Evolutionary conservation across 2,113 vertebrate species (phyloP), one percentile per base, ranked within the genome.

Genomic region (Chaenogobius annularis): DNA sequence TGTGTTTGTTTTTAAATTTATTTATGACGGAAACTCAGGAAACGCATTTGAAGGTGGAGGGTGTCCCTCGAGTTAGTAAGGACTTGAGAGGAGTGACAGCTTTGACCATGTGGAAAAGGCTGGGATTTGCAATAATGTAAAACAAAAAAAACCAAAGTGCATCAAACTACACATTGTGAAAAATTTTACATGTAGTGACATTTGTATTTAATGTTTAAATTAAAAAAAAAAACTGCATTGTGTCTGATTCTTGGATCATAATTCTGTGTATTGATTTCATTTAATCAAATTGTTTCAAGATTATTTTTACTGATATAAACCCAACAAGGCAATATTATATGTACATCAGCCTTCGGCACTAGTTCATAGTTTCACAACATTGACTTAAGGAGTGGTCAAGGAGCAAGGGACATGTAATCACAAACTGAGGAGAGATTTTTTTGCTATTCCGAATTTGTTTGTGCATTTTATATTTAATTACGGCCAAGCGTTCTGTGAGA

Each of bases 11-110:
- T 50, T 91, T 75, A 66, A 72, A 75, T 76, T 3, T 76, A 83
- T 87, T 86, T 87, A 85, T 86, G 63, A 68, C 70, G 31, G n/a
- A 71, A 80, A 68, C 78, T 87, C 69, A 55, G 67, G 79, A 44
- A 59, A 71, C 23, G 77, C 9, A 35, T 59, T 70, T 75, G 68
- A 68, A 74, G 67, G 70, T 81, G 73, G 43, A 70, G 56, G 77
- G 75, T 68, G 26, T 67, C 66, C 52, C 68, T 68, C n/a, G 19
- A 31, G 31, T 40, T 20, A 22, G 8, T 61, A 19, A 69, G 72
- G 68, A 81, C 63, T 22, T 66, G 67, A 55, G 67, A 50, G 66
- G 26, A 73, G 52, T 23, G 66, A 61, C 68, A 69, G 64, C 72
- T 67, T 66, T 55, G 58, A 71, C 15, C 15, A 1, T 12, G 19